Base-by-base conservation (phyloP, 2,113 vertebrate genomes). In the Panthera tigris region DNA sequence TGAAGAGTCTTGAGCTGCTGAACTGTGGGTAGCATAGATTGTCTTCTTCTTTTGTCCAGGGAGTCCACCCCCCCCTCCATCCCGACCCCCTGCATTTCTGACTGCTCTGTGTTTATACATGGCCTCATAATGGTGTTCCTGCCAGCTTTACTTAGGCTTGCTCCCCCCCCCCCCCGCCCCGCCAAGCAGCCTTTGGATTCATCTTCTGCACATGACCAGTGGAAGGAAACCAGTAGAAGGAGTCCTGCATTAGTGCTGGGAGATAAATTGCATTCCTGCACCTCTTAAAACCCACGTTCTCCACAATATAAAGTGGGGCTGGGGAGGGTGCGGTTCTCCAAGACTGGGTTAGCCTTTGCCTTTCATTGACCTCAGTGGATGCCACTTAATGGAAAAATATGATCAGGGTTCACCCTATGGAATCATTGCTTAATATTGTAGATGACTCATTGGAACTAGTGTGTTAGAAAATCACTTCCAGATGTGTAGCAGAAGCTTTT, bases 391-490 rank as follows among this genome's bases (percentile, higher is more conserved):
- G 97, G 97, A 97, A 97, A 98, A 98, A 93, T 97, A 68, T 81
- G 96, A 94, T 97, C 97, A 97, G 92, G 79, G 86, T 96, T 98
- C 95, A 97, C 97, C 97, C 97, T 98, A 97, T 97, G 97, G 98
- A 97, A 97, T 97, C 79, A 97, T 97, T 97, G 97, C 96, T 98
- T 98, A 97, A 97, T 97, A 96, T 79, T 68, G 82, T 97, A 95
- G 95, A 97, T 98, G 97, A 98, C 81, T 97, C 97, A 98, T 96
- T 97, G 97, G 94, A 97, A 94, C 96, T 90, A 95, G 95, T 92
- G 86, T 97, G 92, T 96, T 95, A 80, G 97, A 97, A 97, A 98
- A 98, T 98, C 80, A 95, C 88, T 98, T 98, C 97, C 98, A 98
- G 97, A 98, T 98, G 98, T 96, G 95, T 92, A 94, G 92, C 91